phyloP scores from a whole-genome alignment of 2,797 vertebrate species.

The Lacerta bilineata region DNA sequence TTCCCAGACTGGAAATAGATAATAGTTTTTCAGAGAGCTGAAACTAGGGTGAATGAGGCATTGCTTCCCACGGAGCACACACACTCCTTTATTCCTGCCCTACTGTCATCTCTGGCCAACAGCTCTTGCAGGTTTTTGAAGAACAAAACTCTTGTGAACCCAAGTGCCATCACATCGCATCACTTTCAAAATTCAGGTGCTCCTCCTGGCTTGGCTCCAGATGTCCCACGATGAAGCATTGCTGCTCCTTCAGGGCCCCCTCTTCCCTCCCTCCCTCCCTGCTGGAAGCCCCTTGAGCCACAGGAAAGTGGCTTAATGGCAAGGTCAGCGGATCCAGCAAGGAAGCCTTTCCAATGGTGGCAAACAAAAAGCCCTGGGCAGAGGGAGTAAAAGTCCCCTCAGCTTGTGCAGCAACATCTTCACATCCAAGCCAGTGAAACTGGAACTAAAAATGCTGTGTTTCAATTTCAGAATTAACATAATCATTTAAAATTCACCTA shows the following conservation, averaged over 20 bases:
- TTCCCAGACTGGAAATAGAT: conserved; percentile 26
- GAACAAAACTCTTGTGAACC: not conserved
- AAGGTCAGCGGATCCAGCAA: not conserved
- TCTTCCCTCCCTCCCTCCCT: too few relatives aligned
- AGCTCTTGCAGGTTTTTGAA: not conserved
- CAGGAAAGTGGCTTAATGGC: too few relatives aligned
- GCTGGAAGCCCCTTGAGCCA: not conserved
- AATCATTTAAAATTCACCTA: not conserved
- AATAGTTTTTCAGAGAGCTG: not conserved
- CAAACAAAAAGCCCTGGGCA: not conserved
- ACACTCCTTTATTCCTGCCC: not conserved
- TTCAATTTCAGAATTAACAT: not conserved
- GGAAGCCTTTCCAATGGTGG: not conserved
- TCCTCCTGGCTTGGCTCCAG: not conserved
- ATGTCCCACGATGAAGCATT: not conserved
- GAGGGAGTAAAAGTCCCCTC: not conserved
- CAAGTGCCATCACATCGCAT: not conserved
- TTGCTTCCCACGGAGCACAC: not conserved
- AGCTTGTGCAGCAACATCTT: not conserved
- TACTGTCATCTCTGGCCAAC: not conserved
- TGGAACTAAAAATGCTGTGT: not conserved
- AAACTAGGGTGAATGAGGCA: not conserved
- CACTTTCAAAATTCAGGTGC: not conserved
- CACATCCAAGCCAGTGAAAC: not conserved
- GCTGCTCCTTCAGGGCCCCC: too few relatives aligned